These are phyloP conservation scores for Catharus fuscescens DNA, from an alignment of 2,113 vertebrate genomes.

Conservation along the genomic window DNA sequence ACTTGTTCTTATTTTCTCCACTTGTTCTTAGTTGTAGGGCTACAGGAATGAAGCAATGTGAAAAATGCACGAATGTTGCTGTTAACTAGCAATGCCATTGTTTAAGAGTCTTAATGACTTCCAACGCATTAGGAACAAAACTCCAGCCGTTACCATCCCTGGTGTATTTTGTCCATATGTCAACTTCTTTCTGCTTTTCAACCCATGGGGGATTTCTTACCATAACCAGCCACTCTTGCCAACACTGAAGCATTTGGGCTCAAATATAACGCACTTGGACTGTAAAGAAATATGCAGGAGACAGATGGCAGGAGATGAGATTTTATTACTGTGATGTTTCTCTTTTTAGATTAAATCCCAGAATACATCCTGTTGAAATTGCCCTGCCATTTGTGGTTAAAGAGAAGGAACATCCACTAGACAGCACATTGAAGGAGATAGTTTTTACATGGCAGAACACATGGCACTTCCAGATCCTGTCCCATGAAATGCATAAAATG, in stretches of 20 bases:
- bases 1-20: not conserved
- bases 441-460: not conserved
- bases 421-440: not conserved
- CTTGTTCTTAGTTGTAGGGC: not conserved
- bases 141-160: not conserved
- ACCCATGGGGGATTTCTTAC: slow-evolving; percentile 19
- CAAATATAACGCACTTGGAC: slow-evolving; percentile 11
- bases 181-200: slow-evolving; percentile 18
- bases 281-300: slow-evolving; percentile 46
- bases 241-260: slow-evolving; percentile 33
- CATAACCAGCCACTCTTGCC: slow-evolving; percentile 9
- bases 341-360: slow-evolving; percentile 45
- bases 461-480: not conserved
- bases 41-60: not conserved
- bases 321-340: slow-evolving; percentile 39
- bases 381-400: not conserved
- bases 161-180: slow-evolving; percentile 37
- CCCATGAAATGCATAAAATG: not conserved
- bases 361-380: slow-evolving; percentile 23
- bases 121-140: not conserved
- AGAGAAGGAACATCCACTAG: not conserved
- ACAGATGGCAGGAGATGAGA: slow-evolving; percentile 56
- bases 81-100: not conserved
- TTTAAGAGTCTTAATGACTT: not conserved
- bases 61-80: not conserved